Evolutionary conservation across 2,113 vertebrate genomes (phyloP).

Genomic region (Chauna torquata): DNA sequence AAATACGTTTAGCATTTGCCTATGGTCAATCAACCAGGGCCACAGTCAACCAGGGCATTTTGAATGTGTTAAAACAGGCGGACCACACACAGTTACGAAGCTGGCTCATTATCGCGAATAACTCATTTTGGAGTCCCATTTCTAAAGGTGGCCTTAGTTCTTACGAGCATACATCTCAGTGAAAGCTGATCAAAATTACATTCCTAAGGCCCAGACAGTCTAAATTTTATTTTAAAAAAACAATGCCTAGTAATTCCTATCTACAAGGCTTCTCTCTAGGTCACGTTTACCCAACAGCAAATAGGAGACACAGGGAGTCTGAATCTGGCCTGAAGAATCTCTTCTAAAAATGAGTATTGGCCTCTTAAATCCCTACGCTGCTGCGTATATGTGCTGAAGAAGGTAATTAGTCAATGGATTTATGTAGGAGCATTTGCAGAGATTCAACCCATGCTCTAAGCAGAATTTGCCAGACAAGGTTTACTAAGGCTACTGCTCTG

Average conservation of each 20-base stretch:
- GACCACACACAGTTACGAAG: not conserved
- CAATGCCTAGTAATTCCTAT: not conserved
- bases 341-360: not conserved
- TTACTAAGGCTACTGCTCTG: not conserved
- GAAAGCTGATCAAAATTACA: not conserved
- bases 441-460: not conserved
- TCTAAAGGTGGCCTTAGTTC: not conserved
- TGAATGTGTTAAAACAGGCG: not conserved
- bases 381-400: not conserved
- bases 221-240: not conserved
- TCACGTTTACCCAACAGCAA: not conserved
- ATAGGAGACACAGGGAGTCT: not conserved
- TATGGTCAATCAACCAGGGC: not conserved
- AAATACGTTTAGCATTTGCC: not conserved
- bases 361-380: not conserved
- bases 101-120: not conserved
- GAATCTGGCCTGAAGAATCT: not conserved
- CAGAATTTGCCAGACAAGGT: not conserved
- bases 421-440: not conserved
- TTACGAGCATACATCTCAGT: not conserved
- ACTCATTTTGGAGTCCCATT: not conserved
- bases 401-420: not conserved
- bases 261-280: not conserved
- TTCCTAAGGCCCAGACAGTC: not conserved
- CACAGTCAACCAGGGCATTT: not conserved